A percentile compares a stretch with the other conserved stretches of the same genome.
Conservation (phyloP, 1,140 invertebrate genomes). For the Centruroides sculpturatus region DNA sequence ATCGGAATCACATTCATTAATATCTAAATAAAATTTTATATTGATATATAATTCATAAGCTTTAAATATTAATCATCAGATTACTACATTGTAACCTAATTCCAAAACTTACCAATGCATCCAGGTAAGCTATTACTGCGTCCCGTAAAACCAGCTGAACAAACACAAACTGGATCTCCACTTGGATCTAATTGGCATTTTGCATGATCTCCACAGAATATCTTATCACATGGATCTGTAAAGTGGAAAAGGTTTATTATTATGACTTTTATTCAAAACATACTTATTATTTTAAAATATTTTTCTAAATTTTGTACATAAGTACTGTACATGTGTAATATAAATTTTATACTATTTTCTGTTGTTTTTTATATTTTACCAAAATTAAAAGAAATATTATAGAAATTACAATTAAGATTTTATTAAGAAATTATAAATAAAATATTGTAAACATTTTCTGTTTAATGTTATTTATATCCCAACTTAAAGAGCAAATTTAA, state of each 20-base stretch:
- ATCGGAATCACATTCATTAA: conserved; percentile 57
- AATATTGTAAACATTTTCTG: too few species aligned
- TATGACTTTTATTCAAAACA: too few species aligned
- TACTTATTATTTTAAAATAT: neutral
- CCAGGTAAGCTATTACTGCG: conserved; percentile 52
- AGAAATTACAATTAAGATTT: too few species aligned
- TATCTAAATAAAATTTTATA: conserved; percentile 35
- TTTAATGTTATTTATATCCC: too few species aligned
- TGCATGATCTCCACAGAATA: conserved; percentile 69
- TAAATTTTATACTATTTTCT: too few species aligned
- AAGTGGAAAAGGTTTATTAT: neutral
- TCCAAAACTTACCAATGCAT: conserved; percentile 36
- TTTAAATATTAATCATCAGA: neutral
- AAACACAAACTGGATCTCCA: conserved; percentile 65
- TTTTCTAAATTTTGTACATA: too few species aligned
- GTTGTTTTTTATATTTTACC: too few species aligned
- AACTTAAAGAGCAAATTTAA: too few species aligned
- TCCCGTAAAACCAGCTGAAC: conserved; percentile 50
- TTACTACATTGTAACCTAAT: neutral
- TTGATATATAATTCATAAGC: neutral
- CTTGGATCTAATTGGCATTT: conserved; percentile 68
- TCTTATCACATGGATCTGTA: conserved; percentile 72
- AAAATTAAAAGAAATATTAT: too few species aligned
- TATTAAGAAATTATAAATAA: too few species aligned
- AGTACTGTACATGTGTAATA: too few species aligned